Percentiles rank a stretch among this genome's conserved stretches.
Conservation (phyloP, 2,888 invertebrate genomes). For the Eurois occulta region DNA sequence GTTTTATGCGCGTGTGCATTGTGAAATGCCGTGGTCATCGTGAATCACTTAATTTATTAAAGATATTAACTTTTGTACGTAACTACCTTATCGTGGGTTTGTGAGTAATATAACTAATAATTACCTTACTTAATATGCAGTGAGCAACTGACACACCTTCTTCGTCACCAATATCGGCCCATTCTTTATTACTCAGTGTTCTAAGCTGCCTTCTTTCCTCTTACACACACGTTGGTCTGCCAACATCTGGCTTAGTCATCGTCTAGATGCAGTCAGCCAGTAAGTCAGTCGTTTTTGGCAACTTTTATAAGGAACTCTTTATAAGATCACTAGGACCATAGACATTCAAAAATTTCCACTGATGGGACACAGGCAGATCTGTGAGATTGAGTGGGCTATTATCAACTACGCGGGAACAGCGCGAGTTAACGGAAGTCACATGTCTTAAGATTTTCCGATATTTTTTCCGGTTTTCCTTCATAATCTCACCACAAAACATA, state of each 20-base stretch:
- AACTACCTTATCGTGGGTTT: not conserved
- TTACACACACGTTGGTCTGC: not conserved
- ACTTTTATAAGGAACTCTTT: not conserved
- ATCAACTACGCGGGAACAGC: not conserved
- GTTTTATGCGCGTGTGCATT: conserved; percentile 18
- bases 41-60: conserved; percentile 40
- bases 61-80: not conserved
- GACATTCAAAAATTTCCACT: not conserved
- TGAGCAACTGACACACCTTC: not conserved
- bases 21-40: not conserved
- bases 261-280: not conserved
- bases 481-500: not conserved
- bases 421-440: not conserved
- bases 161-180: not conserved
- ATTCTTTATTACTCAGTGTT: not conserved
- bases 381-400: not conserved
- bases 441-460: not conserved
- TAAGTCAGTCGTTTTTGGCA: not conserved
- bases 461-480: not conserved
- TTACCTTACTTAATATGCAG: conserved; percentile 5
- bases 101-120: conserved; percentile 5
- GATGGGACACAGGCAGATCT: not conserved
- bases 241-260: not conserved
- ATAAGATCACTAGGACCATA: not conserved
- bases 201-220: not conserved